phyloP scores from a whole-genome alignment of 2,888 invertebrate species.

The Dicyrtoma fusca region DNA sequence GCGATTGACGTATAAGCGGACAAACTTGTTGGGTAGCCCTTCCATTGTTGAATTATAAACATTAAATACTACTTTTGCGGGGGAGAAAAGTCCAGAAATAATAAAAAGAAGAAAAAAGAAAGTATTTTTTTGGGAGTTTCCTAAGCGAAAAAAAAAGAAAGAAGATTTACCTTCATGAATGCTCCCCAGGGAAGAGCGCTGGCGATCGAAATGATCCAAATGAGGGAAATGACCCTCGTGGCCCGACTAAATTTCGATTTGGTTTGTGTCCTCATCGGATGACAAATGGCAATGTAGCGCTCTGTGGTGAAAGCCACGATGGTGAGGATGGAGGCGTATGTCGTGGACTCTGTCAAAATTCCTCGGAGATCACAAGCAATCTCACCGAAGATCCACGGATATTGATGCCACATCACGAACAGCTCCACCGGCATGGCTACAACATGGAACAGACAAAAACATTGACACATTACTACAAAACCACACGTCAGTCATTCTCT shows the following conservation, averaged over 20 bases:
- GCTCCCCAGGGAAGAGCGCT: slow-evolving; percentile 59
- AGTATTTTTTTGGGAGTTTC: background rate
- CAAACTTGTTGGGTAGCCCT: no score
- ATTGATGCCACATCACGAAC: slow-evolving; percentile 62
- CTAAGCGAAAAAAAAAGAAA: background rate
- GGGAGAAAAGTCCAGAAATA: background rate
- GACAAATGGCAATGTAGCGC: slow-evolving; percentile 62
- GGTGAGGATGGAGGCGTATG: slow-evolving; percentile 62
- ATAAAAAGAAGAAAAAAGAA: background rate
- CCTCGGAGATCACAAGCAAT: slow-evolving; percentile 61
- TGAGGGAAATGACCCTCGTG: slow-evolving; percentile 60
- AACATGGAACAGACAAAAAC: slow-evolving; percentile 38
- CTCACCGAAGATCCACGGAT: slow-evolving; percentile 61
- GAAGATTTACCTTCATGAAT: slow-evolving; percentile 55
- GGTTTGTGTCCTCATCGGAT: slow-evolving; percentile 59
- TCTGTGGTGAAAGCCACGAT: slow-evolving; percentile 61
- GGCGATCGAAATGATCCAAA: slow-evolving; percentile 60
- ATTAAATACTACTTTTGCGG: no score
- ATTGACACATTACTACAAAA: no score
- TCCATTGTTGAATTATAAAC: no score
- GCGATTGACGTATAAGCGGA: no score
- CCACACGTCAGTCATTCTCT: no score
- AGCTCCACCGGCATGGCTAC: slow-evolving; percentile 61
- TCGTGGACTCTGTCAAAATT: slow-evolving; percentile 61
- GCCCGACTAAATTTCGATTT: slow-evolving; percentile 58